phyloP scores from a whole-genome alignment of 2,797 vertebrate genomes.

The Psittacula derbiana region DNA sequence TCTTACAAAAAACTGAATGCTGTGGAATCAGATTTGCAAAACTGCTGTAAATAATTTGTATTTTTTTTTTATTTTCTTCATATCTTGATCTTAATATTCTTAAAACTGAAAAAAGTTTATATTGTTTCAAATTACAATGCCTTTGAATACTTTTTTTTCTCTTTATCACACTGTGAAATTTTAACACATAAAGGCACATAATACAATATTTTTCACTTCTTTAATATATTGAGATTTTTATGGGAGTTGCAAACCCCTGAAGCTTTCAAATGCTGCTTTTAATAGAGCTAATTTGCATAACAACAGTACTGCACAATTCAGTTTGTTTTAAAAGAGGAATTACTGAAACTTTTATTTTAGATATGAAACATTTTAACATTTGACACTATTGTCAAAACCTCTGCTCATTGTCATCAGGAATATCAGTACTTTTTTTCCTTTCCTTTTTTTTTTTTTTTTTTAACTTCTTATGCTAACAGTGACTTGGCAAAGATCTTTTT shows the following conservation, averaged over 20 bases:
- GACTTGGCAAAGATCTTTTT: neutral
- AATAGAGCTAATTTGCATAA: slow-evolving; percentile 3
- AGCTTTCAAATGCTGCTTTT: neutral
- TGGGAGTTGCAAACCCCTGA: neutral
- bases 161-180: neutral
- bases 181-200: neutral
- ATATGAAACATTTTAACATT: neutral
- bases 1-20: neutral
- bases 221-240: neutral
- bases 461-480: neutral
- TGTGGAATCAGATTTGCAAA: neutral
- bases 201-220: neutral
- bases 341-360: neutral
- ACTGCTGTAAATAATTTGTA: neutral
- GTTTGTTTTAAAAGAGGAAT: slow-evolving; percentile 8
- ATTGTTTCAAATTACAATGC: neutral
- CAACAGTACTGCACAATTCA: neutral
- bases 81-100: neutral
- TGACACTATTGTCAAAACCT: neutral
- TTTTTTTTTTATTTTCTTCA: neutral
- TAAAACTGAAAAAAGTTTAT: neutral
- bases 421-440: neutral
- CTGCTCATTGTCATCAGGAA: neutral
- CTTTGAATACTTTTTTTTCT: neutral
- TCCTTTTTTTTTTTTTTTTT: neutral